phyloP scores from a whole-genome alignment of 1,140 invertebrate genomes.

The Drosophila watanabei region DNA sequence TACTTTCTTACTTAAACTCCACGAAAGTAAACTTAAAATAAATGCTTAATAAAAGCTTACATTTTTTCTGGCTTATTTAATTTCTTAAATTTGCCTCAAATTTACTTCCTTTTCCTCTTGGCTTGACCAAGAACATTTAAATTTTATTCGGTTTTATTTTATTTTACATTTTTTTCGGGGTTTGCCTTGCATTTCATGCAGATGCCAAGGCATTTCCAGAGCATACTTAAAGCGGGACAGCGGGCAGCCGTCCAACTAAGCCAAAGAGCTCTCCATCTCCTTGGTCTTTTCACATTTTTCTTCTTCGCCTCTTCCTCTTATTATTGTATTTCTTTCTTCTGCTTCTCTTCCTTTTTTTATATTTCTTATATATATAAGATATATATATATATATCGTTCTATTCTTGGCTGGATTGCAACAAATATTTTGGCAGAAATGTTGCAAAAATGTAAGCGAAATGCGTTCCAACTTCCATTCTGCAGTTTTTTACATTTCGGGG shows the following conservation, averaged over 20 bases:
- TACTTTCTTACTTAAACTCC: too few relatives aligned
- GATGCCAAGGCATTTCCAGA: conserved; percentile 46
- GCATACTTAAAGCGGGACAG: conserved; percentile 49
- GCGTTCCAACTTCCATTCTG: conserved; percentile 35
- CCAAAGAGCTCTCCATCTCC: conserved; percentile 45
- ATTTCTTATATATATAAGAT: background rate
- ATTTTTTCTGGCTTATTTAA: conserved; percentile 19
- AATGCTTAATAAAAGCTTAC: background rate
- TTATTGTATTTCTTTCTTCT: conserved; percentile 1
- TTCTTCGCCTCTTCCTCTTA: background rate
- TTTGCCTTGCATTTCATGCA: conserved; percentile 27
- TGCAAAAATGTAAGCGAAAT: conserved; percentile 74
- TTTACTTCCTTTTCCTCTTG: background rate
- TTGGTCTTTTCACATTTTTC: conserved; percentile 17
- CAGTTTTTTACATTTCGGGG: background rate
- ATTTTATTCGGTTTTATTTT: conserved; percentile 33
- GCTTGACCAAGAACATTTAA: conserved; percentile 23
- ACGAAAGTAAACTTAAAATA: background rate
- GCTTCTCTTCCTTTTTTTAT: background rate
- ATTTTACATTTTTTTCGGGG: background rate
- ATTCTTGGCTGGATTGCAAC: conserved; percentile 49
- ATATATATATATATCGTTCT: background rate
- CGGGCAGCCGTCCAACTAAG: conserved; percentile 53
- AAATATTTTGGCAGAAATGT: conserved; percentile 70
- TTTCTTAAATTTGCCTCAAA: conserved; percentile 7